Evolutionary conservation across 2,113 vertebrate genomes (phyloP), one percentile per base, ranked within the genome.

Genomic region (Sinocyclocheilus anshuiensis): DNA sequence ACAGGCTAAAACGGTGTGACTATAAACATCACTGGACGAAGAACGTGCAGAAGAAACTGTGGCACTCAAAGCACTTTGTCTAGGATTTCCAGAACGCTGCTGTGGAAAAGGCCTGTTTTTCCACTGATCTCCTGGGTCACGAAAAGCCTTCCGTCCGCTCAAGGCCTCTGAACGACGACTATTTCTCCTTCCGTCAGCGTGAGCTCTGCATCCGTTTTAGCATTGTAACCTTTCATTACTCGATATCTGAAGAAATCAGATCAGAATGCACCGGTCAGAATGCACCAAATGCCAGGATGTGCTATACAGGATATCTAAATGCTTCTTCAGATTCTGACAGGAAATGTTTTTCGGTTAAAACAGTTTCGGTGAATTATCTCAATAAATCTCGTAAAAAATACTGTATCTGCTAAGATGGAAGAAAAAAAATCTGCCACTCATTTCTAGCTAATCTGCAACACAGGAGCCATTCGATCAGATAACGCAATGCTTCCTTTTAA

Each of bases 121-220:
- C 94, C 94, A 36, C 91, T 94, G 88, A 90, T 92, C 86, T 95
- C 94, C 88, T 94, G 94, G 22, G 94, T 96, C 36, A 94, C 81
- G 53, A 95, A 92, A 67, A 95, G 72, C 24, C 94, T 91, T 59
- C 95, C 94, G 1, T 95, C 95, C 13, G 92, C 92, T 45, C 94
- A 92, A 53, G 91, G 93, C 88, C 92, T 94, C 88, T 95, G 94
- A 83, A 95, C 93, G n/a, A 95, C 88, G 33, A 95, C 94, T 0
- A 91, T 29, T 82, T 96, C 94, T 86, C 95, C 95, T 87, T 95
- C 94, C 72, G 94, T 89, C 84, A 95, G 91, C 81, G 92, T 94
- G 81, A 95, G 86, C 87, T 96, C 95, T 0, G 93, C 92, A 33
- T 95, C 94, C 5, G 80, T 93, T 86, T 94, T 93, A 67, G 95